These are phyloP conservation scores for Tenualosa ilisha DNA, from an alignment of 2,797 vertebrate species.

Conservation along the genomic window DNA sequence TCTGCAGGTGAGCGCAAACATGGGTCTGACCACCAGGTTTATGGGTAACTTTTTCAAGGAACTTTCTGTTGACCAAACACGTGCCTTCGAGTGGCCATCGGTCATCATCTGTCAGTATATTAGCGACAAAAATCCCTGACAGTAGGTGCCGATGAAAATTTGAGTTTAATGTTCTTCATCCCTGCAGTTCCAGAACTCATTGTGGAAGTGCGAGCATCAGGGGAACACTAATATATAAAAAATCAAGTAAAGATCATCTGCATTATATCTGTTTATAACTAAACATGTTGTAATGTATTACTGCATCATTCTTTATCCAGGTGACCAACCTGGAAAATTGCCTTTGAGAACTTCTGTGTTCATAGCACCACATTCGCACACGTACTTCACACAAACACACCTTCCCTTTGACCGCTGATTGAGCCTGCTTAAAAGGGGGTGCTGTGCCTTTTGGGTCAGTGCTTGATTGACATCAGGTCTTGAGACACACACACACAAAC, in stretches of 20 bases:
- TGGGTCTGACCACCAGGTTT: not conserved
- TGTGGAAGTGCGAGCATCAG: not conserved
- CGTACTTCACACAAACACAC: not conserved
- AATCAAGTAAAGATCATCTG: too few species aligned
- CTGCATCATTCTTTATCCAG: too few species aligned
- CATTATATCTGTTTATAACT: too few species aligned
- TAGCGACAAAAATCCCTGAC: too few species aligned
- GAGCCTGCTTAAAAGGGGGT: too few species aligned
- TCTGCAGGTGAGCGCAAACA: slow-evolving; percentile 14
- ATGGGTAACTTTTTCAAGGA: not conserved
- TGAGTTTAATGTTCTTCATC: not conserved
- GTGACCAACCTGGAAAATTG: not conserved
- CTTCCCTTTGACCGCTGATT: not conserved
- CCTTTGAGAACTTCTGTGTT: not conserved
- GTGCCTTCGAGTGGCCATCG: not conserved
- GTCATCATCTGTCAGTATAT: too few species aligned
- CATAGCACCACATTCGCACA: not conserved
- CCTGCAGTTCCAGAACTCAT: not conserved
- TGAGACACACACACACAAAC: slow-evolving; percentile 1
- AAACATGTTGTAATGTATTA: too few species aligned
- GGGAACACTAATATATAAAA: not conserved
- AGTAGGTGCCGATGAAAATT: not conserved
- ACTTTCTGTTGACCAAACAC: not conserved
- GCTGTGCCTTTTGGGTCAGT: not conserved
- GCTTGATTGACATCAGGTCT: not conserved